phyloP scores from a whole-genome alignment of 2,113 vertebrate species.

The Oophaga pumilio region DNA sequence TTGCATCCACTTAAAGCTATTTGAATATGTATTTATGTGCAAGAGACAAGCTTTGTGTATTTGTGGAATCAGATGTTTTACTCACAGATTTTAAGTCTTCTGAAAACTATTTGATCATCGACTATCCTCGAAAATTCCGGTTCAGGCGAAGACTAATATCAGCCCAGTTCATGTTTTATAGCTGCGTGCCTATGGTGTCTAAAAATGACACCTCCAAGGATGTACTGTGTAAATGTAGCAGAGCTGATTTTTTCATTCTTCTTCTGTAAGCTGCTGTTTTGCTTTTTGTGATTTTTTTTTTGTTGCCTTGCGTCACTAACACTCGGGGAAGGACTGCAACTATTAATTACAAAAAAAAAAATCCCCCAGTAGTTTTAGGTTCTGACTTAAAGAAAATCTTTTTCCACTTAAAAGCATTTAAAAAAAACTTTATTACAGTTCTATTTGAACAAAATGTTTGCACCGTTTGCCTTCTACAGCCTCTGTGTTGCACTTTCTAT shows the following conservation, averaged over 20 bases:
- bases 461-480: too few species aligned
- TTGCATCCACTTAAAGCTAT: slow-evolving; percentile 41
- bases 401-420: too few species aligned
- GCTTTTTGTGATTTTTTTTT: background rate
- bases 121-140: slow-evolving; percentile 18
- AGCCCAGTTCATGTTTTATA: background rate
- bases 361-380: background rate
- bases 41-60: background rate
- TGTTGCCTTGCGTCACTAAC: background rate
- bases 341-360: background rate
- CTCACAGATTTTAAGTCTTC: slow-evolving; percentile 21
- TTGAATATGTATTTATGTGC: slow-evolving; percentile 39
- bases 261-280: background rate
- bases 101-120: slow-evolving; percentile 24
- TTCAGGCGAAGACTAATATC: slow-evolving; percentile 33
- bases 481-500: too few species aligned
- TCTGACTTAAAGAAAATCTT: background rate
- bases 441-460: too few species aligned
- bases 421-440: too few species aligned
- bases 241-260: background rate
- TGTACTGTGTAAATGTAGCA: background rate
- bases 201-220: background rate
- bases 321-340: background rate
- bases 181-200: background rate
- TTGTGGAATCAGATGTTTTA: slow-evolving; percentile 55